Evolutionary conservation across 2,113 vertebrate species (phyloP).

Genomic region (Phrynosoma blainvillii): DNA sequence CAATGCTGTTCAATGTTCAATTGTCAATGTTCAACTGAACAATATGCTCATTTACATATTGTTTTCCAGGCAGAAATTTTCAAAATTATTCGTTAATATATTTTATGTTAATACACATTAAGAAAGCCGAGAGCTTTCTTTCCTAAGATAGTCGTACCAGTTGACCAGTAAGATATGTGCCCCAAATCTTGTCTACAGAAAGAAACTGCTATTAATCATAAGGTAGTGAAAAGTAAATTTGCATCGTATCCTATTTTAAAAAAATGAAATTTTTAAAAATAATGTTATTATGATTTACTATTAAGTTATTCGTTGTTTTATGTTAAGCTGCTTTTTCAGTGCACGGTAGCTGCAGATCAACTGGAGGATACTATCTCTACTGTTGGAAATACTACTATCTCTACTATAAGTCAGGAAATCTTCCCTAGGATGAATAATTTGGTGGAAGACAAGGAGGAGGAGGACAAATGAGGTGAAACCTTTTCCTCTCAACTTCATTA

Average conservation of each 20-base stretch:
- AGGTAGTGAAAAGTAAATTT: conserved; percentile 16
- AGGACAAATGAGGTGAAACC: not conserved
- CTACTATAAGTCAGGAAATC: not conserved
- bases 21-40: no score
- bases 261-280: not conserved
- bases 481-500: not conserved
- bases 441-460: not conserved
- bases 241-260: not conserved
- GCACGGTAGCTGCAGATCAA: not conserved
- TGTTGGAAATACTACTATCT: not conserved
- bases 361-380: not conserved
- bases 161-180: conserved; percentile 11
- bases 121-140: conserved; percentile 64
- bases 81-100: conserved; percentile 66
- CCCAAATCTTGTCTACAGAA: conserved; percentile 1
- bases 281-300: not conserved
- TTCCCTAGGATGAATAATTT: conserved; percentile 30
- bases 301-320: not conserved
- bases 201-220: not conserved
- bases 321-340: not conserved
- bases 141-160: conserved; percentile 38
- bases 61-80: conserved; percentile 78
- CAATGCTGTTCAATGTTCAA: conserved; percentile 79
- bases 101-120: conserved; percentile 61
- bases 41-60: conserved; percentile 74